A percentile compares a stretch with the other conserved stretches of the same genome.
phyloP scores from a whole-genome alignment of 2,113 vertebrate species.

The Mola mola region DNA sequence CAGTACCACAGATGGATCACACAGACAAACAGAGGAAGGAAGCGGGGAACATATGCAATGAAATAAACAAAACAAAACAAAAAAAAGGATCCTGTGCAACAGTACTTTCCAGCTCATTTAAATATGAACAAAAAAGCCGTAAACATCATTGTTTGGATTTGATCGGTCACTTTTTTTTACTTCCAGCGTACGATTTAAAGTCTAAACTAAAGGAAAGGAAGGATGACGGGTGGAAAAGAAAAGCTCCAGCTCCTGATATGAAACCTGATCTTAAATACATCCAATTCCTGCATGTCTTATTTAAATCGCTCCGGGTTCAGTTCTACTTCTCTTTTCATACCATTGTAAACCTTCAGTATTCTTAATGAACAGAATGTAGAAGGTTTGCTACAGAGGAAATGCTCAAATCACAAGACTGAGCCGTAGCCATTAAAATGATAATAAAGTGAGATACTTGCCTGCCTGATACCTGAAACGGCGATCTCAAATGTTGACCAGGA shows the following conservation, averaged over 20 bases:
- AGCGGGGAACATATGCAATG: slow-evolving; percentile 47
- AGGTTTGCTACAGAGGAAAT: neutral
- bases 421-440: neutral
- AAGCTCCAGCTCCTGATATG: neutral
- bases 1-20: slow-evolving; percentile 60
- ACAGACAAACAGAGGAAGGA: slow-evolving; percentile 70
- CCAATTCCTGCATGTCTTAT: slow-evolving; percentile 30
- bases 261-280: slow-evolving; percentile 17
- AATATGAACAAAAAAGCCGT: neutral
- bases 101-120: neutral
- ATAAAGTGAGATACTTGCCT: neutral
- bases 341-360: neutral
- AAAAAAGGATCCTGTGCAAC: slow-evolving; percentile 14
- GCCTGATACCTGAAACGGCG: neutral
- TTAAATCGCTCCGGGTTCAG: slow-evolving; percentile 9
- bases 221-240: slow-evolving; percentile 6
- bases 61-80: slow-evolving; percentile 65
- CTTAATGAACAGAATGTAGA: slow-evolving; percentile 1
- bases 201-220: slow-evolving; percentile 3
- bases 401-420: neutral
- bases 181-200: neutral
- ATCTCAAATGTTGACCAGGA: slow-evolving; percentile 74
- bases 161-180: neutral
- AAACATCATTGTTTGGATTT: no score
- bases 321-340: neutral